Base-by-base conservation (phyloP, 2,888 invertebrate genomes). In the Maniola hyperantus region DNA sequence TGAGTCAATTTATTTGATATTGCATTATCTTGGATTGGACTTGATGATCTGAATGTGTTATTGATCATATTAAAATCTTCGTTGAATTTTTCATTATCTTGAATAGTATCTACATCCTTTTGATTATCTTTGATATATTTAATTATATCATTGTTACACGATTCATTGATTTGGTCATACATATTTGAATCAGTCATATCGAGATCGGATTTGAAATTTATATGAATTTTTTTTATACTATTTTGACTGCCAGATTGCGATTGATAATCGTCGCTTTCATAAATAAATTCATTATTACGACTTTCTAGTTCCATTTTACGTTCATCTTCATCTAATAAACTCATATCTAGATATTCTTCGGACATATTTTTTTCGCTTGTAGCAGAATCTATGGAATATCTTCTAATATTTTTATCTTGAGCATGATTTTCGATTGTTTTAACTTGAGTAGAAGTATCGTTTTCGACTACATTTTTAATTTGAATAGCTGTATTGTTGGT, bases 281-380 rank as follows among this genome's bases (percentile, higher is more conserved):
- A 13, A 6, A 10, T 55, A 18, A 5, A 46, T 48, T 42, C 26
- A 7, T 46, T 63, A 50, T 46, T 46, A 5, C 18, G 11, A 50
- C 26, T 39, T 20, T n/a, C 20, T 6, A 34, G 8, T 8, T 42
- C 62, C 0, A 26, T 42, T 51, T 62, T 62, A 7, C 73, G 72
- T 33, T 81, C 79, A 1, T 71, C 68, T 15, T 72, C 72, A 50
- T 72, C 72, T 5, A 72, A 65, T 5, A 71, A 15, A 7, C 68
- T 67, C 67, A 71, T 59, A 20, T 71, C 72, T 26, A 67, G 20
- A 34, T 71, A 71, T 20, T 71, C 69, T 15, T 63, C 69, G 0
- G 70, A 63, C 64, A 61, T 67, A 48, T 67, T 64, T 53, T 63
- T 70, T 7, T 68, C 66, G 60, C 61, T 71, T 0, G 6, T 26